phyloP scores from a whole-genome alignment of 2,113 vertebrate species.

The Pyxicephalus adspersus region DNA sequence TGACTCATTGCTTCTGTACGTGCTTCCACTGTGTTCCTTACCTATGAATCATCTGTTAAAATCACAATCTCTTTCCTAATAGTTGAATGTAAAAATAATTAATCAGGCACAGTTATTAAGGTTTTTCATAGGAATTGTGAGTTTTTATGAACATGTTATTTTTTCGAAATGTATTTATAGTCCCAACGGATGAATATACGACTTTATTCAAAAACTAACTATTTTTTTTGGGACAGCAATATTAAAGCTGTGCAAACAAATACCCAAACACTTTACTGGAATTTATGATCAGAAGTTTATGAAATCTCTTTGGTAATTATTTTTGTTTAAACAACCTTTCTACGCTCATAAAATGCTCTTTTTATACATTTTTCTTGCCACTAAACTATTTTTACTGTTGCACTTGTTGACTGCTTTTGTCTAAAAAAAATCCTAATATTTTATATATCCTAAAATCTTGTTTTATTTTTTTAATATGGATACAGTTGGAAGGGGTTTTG shows the following conservation, averaged over 20 bases:
- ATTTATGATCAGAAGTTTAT: too few relatives aligned
- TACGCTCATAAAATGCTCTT: too few relatives aligned
- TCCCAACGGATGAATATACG: not conserved
- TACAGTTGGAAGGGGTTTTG: too few relatives aligned
- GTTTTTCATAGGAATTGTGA: not conserved
- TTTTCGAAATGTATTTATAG: not conserved
- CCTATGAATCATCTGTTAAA: slow-evolving; percentile 14
- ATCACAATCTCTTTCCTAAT: slow-evolving; percentile 10
- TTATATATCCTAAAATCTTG: too few relatives aligned
- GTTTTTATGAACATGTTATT: not conserved
- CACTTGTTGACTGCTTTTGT: too few relatives aligned
- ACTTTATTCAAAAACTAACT: too few relatives aligned
- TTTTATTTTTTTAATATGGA: too few relatives aligned
- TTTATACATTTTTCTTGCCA: too few relatives aligned
- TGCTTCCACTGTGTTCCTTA: not conserved
- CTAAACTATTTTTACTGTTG: too few relatives aligned
- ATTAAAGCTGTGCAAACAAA: not conserved
- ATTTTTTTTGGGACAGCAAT: not conserved
- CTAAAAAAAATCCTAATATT: too few relatives aligned
- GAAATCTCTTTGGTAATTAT: too few relatives aligned
- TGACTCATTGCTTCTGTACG: slow-evolving; percentile 22
- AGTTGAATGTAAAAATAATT: not conserved
- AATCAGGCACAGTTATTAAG: not conserved
- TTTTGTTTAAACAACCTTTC: too few relatives aligned
- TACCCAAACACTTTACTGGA: not conserved